These are phyloP conservation scores for Puffinus mauretanicus DNA, from an alignment of 2,113 vertebrate genomes.

Conservation along the genomic window DNA sequence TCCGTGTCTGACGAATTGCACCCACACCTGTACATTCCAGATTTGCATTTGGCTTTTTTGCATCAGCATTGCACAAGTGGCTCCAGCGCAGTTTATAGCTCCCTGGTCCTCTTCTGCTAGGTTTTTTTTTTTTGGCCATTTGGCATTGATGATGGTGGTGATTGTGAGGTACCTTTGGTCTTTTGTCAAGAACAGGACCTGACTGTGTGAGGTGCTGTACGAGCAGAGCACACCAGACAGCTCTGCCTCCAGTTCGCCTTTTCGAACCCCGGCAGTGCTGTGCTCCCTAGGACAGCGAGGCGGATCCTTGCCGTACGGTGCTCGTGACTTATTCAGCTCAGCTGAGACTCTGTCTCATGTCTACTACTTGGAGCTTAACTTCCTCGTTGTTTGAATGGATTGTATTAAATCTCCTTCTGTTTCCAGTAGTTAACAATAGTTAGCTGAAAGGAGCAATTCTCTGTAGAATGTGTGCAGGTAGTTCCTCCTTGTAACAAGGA, in stretches of 20 bases:
- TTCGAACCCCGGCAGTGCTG: not conserved
- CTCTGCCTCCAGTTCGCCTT: not conserved
- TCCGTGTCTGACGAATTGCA: not conserved
- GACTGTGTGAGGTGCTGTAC: fast-evolving
- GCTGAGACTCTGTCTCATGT: not conserved
- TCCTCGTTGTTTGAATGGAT: not conserved
- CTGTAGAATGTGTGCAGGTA: not conserved
- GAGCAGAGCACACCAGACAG: not conserved
- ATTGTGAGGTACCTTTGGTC: not conserved
- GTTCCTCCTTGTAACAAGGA: not conserved
- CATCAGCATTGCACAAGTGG: not conserved
- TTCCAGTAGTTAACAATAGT: not conserved
- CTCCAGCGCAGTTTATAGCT: not conserved
- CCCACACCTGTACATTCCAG: too few relatives aligned
- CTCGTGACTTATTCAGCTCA: not conserved
- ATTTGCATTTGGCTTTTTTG: not conserved
- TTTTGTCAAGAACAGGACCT: not conserved
- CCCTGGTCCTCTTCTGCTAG: not conserved
- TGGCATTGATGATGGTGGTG: not conserved
- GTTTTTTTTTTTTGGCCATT: not conserved
- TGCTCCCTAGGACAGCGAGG: not conserved
- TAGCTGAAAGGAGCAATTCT: not conserved
- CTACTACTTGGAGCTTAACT: not conserved
- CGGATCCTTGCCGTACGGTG: fast-evolving
- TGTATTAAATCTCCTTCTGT: not conserved